phyloP scores from a whole-genome alignment of 2,797 vertebrate species.

The Anisognathus igniventris region DNA sequence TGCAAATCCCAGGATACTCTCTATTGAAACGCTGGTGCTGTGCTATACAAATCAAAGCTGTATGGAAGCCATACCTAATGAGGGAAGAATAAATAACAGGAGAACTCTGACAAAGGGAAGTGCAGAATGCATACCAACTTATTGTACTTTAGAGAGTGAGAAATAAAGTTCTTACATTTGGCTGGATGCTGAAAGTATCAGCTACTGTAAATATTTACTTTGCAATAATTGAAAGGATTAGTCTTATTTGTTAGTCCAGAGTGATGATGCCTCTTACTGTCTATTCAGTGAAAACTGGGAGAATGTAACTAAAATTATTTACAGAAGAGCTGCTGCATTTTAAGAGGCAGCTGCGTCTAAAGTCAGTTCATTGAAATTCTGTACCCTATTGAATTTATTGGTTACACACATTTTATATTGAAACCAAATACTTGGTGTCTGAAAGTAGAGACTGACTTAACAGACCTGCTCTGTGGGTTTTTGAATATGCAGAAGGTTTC shows the following conservation, averaged over 20 bases:
- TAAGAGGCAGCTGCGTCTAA: neutral
- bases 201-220: constrained; percentile 12
- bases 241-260: neutral
- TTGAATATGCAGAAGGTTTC: neutral
- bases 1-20: constrained; percentile 20
- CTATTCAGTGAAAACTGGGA: neutral
- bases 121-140: neutral
- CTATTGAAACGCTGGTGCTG: constrained; percentile 18
- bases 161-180: neutral
- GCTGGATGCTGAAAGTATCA: neutral
- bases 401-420: neutral
- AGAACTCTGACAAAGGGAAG: neutral
- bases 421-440: neutral
- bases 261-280: neutral
- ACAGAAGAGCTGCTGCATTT: neutral
- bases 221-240: constrained; percentile 4
- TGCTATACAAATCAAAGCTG: constrained; percentile 3
- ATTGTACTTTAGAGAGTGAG: neutral
- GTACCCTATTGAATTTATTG: neutral
- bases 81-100: constrained; percentile 2
- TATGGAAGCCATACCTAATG: constrained; percentile 27
- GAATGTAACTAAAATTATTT: neutral
- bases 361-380: neutral
- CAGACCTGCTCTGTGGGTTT: neutral
- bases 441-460: neutral